phyloP scores from a whole-genome alignment of 2,888 invertebrate genomes.

The Heteropelma amictum region DNA sequence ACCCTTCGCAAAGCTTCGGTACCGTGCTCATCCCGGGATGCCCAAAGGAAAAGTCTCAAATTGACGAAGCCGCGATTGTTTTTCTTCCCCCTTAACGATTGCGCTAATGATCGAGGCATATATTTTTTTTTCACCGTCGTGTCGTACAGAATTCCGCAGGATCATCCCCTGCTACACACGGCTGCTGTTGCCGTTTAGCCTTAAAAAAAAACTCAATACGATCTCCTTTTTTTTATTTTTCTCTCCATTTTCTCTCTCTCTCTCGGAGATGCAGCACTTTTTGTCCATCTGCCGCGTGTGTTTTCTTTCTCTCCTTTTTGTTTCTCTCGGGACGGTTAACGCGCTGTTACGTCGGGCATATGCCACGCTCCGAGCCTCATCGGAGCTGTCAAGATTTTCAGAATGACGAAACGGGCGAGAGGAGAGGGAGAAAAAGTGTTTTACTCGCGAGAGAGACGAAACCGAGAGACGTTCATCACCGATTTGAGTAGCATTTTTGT shows the following conservation, averaged over 20 bases:
- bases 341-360: slow-evolving; percentile 68
- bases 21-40: no score
- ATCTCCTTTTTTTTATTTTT: slow-evolving; percentile 2
- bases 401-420: slow-evolving; percentile 27
- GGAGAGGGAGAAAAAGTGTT: not conserved
- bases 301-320: slow-evolving; percentile 57
- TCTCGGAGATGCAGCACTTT: slow-evolving; percentile 39
- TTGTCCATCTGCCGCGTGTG: slow-evolving; percentile 48
- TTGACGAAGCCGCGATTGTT: no score
- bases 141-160: slow-evolving; percentile 36
- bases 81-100: slow-evolving; percentile 41
- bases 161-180: slow-evolving; percentile 59
- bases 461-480: no score
- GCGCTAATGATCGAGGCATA: slow-evolving; percentile 49
- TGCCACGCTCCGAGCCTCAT: slow-evolving; percentile 68
- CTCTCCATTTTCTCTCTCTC: slow-evolving; percentile 3
- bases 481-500: no score
- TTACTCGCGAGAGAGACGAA: not conserved
- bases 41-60: no score
- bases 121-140: slow-evolving; percentile 9
- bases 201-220: slow-evolving; percentile 39
- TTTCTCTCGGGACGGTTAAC: no score
- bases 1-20: no score
- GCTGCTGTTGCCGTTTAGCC: slow-evolving; percentile 41
- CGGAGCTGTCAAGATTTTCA: slow-evolving; percentile 30